phyloP scores from a whole-genome alignment of 2,113 vertebrate species.

The chimpanzee (Pan troglodytes) region NHGRI_mPanTro3-v2.1_pri NC_072420.2:16177501-16178000 shows the following conservation, averaged over 20 bases:
- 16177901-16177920: slow-evolving; percentile 34
- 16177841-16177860: slow-evolving; percentile 60
- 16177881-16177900: slow-evolving; percentile 52
- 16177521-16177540: slow-evolving; percentile 61
- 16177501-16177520: slow-evolving; percentile 57
- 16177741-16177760: neutral
- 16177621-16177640: slow-evolving; percentile 42
- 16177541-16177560: slow-evolving; percentile 69
- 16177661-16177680: slow-evolving; percentile 1
- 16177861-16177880: slow-evolving; percentile 65
- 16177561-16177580: slow-evolving; percentile 12
- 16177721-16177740: neutral
- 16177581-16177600: slow-evolving; percentile 43
- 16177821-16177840: slow-evolving; percentile 68
- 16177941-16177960: slow-evolving; percentile 51
- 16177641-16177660: neutral
- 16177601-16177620: neutral
- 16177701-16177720: neutral
- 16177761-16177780: neutral
- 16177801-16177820: slow-evolving; percentile 57
- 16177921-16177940: slow-evolving; percentile 50
- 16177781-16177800: slow-evolving; percentile 45
- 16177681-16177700: neutral
- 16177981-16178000: slow-evolving; percentile 18
- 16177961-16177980: neutral